A percentile compares a stretch with the other conserved stretches of the same genome.
These are phyloP conservation scores for Galerucella pusilla DNA, from an alignment of 2,888 invertebrate genomes.

Conservation along the genomic window DNA sequence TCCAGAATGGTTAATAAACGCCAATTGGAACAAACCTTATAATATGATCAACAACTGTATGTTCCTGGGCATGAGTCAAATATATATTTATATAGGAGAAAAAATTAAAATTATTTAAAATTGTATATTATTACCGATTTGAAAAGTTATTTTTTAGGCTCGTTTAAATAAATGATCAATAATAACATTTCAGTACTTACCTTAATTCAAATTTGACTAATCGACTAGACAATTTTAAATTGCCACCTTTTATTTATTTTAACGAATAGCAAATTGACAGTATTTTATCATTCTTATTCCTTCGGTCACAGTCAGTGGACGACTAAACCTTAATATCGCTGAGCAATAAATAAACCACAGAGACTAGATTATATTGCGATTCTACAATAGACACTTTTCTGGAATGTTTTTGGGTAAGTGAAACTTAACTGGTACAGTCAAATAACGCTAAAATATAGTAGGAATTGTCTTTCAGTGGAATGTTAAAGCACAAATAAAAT, in stretches of 20 bases:
- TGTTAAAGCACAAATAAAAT: conserved; percentile 7
- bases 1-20: too few relatives aligned
- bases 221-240: neutral
- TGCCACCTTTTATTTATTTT: conserved; percentile 6
- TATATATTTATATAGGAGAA: too few relatives aligned
- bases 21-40: too few relatives aligned
- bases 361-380: conserved; percentile 60
- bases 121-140: too few relatives aligned
- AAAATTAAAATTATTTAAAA: too few relatives aligned
- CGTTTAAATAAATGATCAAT: too few relatives aligned
- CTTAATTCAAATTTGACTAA: neutral
- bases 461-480: conserved; percentile 32
- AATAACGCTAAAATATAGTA: conserved; percentile 7
- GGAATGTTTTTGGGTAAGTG: conserved; percentile 39
- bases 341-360: conserved; percentile 59
- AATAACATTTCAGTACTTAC: neutral
- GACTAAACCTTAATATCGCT: conserved; percentile 59
- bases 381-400: conserved; percentile 36
- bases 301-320: conserved; percentile 54
- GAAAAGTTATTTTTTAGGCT: too few relatives aligned
- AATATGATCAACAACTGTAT: neutral
- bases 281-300: conserved; percentile 38
- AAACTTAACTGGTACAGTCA: conserved; percentile 33
- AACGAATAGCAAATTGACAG: conserved; percentile 20
- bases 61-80: too few relatives aligned